These are phyloP conservation scores for Drosophila antonietae DNA, from an alignment of 2,888 invertebrate species.

Conservation along the genomic window DNA sequence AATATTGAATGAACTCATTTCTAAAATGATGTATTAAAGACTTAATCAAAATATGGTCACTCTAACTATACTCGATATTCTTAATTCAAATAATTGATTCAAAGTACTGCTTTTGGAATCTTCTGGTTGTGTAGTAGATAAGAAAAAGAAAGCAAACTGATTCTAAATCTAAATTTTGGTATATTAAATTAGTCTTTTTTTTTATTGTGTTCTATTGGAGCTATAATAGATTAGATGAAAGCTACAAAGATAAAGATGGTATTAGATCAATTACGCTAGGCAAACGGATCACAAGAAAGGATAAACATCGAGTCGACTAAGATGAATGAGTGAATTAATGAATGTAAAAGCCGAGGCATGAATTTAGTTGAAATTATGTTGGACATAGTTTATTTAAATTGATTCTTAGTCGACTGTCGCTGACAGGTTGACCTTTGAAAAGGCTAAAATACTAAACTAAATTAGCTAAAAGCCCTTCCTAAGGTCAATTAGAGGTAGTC, in stretches of 20 bases:
- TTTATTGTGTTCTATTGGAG: too few species aligned
- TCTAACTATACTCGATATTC: too few species aligned
- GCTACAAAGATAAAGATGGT: too few species aligned
- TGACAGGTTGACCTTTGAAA: constrained; percentile 21
- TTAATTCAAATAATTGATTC: not conserved
- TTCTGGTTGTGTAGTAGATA: not conserved
- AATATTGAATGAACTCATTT: not conserved
- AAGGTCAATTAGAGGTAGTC: constrained; percentile 37
- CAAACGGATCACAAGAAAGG: not conserved
- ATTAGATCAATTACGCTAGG: not conserved
- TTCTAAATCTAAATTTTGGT: too few species aligned
- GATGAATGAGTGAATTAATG: not conserved
- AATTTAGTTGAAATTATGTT: not conserved
- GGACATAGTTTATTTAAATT: constrained; percentile 18
- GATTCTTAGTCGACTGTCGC: constrained; percentile 19
- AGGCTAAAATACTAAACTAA: constrained; percentile 35
- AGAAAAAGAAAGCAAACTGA: not conserved
- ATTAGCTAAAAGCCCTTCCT: constrained; percentile 58
- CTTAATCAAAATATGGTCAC: too few species aligned
- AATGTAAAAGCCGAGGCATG: constrained; percentile 3
- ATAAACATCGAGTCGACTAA: not conserved
- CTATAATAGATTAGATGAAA: too few species aligned
- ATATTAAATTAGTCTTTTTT: too few species aligned
- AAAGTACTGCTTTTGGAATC: not conserved
- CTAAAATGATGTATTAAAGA: not conserved